Evolutionary conservation across 2,888 invertebrate species (phyloP).

Genomic region (Eudasyphora cyanicolor): DNA sequence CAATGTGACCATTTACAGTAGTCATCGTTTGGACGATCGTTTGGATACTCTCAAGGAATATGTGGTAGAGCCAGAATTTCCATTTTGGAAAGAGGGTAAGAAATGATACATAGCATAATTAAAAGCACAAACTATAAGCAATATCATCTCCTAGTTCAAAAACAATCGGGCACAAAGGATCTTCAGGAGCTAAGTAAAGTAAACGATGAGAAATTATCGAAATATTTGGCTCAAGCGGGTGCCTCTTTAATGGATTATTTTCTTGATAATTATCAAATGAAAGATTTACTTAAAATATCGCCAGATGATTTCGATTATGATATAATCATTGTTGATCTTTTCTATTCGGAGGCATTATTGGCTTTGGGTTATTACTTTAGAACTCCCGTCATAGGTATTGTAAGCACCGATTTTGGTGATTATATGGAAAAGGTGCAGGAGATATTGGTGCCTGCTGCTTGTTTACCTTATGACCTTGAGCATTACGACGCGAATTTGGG

Average conservation of each 20-base stretch:
- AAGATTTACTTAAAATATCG: slow-evolving; percentile 69
- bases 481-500: slow-evolving; percentile 77
- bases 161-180: slow-evolving; percentile 63
- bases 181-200: slow-evolving; percentile 68
- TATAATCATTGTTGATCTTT: slow-evolving; percentile 79
- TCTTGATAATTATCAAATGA: slow-evolving; percentile 70
- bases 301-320: slow-evolving; percentile 79
- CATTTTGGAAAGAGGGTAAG: slow-evolving; percentile 77
- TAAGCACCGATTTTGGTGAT: slow-evolving; percentile 78
- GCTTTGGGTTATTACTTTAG: slow-evolving; percentile 78
- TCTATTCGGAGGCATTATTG: slow-evolving; percentile 79
- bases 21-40: slow-evolving; percentile 76
- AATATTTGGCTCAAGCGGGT: slow-evolving; percentile 73
- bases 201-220: slow-evolving; percentile 68
- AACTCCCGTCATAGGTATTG: slow-evolving; percentile 78
- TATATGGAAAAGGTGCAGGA: slow-evolving; percentile 80
- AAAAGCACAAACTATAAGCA: neutral
- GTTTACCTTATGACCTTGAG: slow-evolving; percentile 80
- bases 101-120: neutral
- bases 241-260: slow-evolving; percentile 73
- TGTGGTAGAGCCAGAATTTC: slow-evolving; percentile 74
- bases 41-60: slow-evolving; percentile 75
- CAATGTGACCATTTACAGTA: slow-evolving; percentile 77
- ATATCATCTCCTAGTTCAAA: slow-evolving; percentile 68
- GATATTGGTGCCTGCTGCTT: slow-evolving; percentile 80